Evolutionary conservation across 2,888 invertebrate species (phyloP), one percentile per base, ranked within the genome.

Genomic region (Heliconius ismenius): DNA sequence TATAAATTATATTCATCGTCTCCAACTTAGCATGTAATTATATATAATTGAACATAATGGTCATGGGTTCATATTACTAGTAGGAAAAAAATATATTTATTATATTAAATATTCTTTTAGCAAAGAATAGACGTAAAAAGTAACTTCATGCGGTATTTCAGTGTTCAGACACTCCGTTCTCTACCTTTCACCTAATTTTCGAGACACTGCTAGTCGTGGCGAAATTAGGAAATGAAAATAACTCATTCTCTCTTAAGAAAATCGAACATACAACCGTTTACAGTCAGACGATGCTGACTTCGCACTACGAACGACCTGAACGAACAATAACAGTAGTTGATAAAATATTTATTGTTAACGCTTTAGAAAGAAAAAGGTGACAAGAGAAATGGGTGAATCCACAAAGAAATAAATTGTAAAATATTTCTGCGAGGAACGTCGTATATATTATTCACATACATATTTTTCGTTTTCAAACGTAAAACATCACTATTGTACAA

Each of bases 401-500:
- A 13, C 21, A 24, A 68, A 69, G 54, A 69, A 69, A 28, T 54
- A 69, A 49, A 69, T 43, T 28, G 18, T 28, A 21, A 49, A 49
- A 69, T 49, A 49, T 69, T 69, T 49, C 10, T 4, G 54, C 18
- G 43, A 69, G 18, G 26, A 11, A 60, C 11, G 18, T 21, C 4
- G n/a, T 24, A 43, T 68, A 68, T 68, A 68, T 69, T 54, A 69
- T 69, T 32, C 54, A 11, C 28, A 21, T 21, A 69, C 54, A 69
- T 54, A 54, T 69, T 69, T 69, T 28, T 32, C 36, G 15, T 18
- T 72, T 58, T 60, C 24, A 36, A 75, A 60, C 62, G 21, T n/a
- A 49, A 68, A 67, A 67, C 39, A 13, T 58, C 49, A 39, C 21
- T 67, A n/a, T 49, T 63, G 60, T 63, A 32, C 62, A 60, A 75